A percentile compares a stretch with the other conserved stretches of the same genome.
These are phyloP conservation scores for Orchesellides sinensis DNA, from an alignment of 2,888 invertebrate genomes.

Conservation along the genomic window DNA sequence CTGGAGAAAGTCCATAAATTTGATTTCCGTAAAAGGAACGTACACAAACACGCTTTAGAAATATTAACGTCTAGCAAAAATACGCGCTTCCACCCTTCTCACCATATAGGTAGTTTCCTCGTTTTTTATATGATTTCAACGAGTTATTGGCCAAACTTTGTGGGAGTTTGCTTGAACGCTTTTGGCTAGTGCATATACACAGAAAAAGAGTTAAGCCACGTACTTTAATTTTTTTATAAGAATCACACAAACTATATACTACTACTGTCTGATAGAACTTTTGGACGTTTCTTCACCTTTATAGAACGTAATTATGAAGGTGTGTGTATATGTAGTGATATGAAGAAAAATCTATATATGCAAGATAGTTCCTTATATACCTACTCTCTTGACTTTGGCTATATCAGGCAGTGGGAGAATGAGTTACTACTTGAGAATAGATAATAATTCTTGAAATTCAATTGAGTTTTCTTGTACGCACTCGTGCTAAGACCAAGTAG, in stretches of 20 bases:
- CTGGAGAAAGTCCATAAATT: slow-evolving; percentile 65
- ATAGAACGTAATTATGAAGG: neutral
- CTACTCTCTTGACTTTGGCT: neutral
- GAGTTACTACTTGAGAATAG: slow-evolving; percentile 24
- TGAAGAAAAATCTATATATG: neutral
- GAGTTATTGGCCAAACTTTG: slow-evolving; percentile 35
- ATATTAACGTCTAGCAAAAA: slow-evolving; percentile 32
- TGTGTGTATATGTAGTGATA: neutral
- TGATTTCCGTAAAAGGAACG: slow-evolving; percentile 60
- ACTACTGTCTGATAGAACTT: slow-evolving; percentile 16
- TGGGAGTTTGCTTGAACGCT: slow-evolving; percentile 17
- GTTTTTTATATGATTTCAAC: neutral
- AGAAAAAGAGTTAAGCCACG: neutral
- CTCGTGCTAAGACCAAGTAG: neutral
- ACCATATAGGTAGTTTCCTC: neutral
- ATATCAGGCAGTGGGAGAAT: slow-evolving; percentile 24
- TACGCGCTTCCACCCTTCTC: neutral
- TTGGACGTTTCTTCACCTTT: neutral
- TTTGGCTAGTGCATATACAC: neutral
- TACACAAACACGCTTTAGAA: slow-evolving; percentile 55
- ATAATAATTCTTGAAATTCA: slow-evolving; percentile 49
- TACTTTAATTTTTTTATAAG: neutral
- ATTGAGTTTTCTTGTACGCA: slow-evolving; percentile 11
- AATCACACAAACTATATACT: neutral
- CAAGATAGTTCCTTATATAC: neutral